Evolutionary conservation across 2,113 vertebrate genomes (phyloP).

Genomic region (Charina bottae): DNA sequence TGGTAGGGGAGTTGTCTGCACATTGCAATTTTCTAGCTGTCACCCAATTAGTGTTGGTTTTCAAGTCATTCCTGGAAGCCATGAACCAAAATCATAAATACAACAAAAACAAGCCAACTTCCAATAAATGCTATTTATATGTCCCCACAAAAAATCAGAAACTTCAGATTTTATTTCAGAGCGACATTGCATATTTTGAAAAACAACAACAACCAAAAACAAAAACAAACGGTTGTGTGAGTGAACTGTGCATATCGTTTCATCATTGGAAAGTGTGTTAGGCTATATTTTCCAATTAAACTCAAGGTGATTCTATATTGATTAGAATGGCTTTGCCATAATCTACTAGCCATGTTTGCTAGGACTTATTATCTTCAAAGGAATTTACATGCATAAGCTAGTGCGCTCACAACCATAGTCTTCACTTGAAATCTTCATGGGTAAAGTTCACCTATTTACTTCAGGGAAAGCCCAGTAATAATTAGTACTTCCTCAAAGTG

Average conservation of each 20-base stretch:
- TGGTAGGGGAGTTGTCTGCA: not conserved
- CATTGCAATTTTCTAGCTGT: not conserved
- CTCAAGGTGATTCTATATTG: not conserved
- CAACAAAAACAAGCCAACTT: not conserved
- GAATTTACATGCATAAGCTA: slow-evolving; percentile 5
- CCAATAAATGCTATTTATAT: no score
- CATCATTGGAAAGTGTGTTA: not conserved
- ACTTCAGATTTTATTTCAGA: not conserved
- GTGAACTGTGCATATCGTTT: not conserved
- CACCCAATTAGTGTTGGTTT: not conserved
- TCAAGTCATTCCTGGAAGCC: not conserved
- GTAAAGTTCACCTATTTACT: not conserved
- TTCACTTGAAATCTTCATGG: not conserved
- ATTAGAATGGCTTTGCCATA: not conserved
- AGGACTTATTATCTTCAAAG: slow-evolving; percentile 2
- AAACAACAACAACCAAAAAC: not conserved
- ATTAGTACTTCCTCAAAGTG: not conserved
- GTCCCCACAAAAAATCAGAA: no score
- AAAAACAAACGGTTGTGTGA: no score
- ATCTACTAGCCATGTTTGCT: not conserved
- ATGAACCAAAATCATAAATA: not conserved
- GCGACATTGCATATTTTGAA: not conserved
- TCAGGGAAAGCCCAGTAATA: slow-evolving; percentile 3
- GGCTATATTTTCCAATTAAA: not conserved
- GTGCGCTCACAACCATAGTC: not conserved